Evolutionary conservation across 2,113 vertebrate species (phyloP), one percentile per base, ranked within the genome.

Genomic region (Coreoperca whiteheadi): DNA sequence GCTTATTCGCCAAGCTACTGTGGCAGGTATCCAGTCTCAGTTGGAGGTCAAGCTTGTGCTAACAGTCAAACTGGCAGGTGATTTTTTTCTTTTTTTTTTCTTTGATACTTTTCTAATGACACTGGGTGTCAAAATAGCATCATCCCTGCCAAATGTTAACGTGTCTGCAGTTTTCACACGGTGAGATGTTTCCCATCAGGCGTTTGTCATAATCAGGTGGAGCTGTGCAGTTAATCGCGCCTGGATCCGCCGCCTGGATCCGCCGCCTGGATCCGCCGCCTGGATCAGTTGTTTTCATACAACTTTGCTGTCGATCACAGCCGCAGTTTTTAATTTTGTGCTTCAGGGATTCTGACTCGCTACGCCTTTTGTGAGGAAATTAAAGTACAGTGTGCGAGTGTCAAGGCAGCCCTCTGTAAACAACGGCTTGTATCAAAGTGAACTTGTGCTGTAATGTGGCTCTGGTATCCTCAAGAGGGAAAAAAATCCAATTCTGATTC

Each of bases 291-390:
- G n/a, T 70, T 74, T 53, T 71, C 61, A 54, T 54, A 37, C 57
- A 30, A 34, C 23, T 61, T 48, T 53, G 53, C 57, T 63, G 57
- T 86, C 85, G 76, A 83, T 88, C 84, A 75, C 53, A 32, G 54
- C 37, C 28, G 65, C 59, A 54, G 61, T 65, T 85, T 88, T 85
- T 71, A 70, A 85, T 90, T 87, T 87, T 77, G 61, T 69, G 71
- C 86, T 56, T 84, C 67, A 75, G 76, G 72, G 81, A 74, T 57
- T 76, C 60, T 56, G 84, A 67, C 82, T 76, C 37, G 18, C 56
- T 56, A 11, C 21, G 23, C 73, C n/a, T n/a, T n/a, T 61, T 3
- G 43, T 48, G 79, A 81, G 43, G 66, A 85, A 85, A 85, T 73
- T 28, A 78, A 85, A 77, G 65, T 57, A 0, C 50, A 69, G 66